Percentiles rank a stretch among this genome's conserved stretches.
Evolutionary conservation across 2,888 invertebrate genomes (phyloP).

Genomic region (Thyatira batis): DNA sequence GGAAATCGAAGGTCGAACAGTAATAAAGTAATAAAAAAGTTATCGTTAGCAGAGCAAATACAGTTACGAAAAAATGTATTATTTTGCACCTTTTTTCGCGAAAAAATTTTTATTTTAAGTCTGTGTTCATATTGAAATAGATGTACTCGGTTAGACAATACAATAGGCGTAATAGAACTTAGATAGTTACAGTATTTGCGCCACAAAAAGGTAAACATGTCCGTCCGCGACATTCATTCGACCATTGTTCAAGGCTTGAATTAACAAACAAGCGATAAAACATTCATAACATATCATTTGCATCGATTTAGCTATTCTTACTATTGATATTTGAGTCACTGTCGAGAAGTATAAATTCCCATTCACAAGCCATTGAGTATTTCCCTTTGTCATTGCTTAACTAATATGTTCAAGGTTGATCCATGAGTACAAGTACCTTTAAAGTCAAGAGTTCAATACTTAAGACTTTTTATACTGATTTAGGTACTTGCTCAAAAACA

Average conservation of each 20-base stretch:
- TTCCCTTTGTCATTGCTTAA: neutral
- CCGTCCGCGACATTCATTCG: conserved; percentile 11
- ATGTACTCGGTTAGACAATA: neutral
- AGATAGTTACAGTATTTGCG: neutral
- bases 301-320: neutral
- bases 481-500: neutral
- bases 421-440: neutral
- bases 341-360: neutral
- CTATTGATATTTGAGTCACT: neutral
- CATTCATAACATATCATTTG: conserved; percentile 20
- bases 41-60: too few species aligned
- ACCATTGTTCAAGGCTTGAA: conserved; percentile 29
- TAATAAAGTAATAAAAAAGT: too few species aligned
- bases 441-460: neutral
- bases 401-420: neutral
- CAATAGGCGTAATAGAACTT: neutral
- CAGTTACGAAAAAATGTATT: too few species aligned
- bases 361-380: neutral
- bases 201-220: conserved; percentile 15
- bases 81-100: too few species aligned
- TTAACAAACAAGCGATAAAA: conserved; percentile 28
- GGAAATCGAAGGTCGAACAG: too few species aligned
- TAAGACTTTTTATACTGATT: neutral
- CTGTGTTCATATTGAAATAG: neutral
- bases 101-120: too few species aligned